Conservation (phyloP, 2,888 invertebrate species). For the Mellilla xanthometata region DNA sequence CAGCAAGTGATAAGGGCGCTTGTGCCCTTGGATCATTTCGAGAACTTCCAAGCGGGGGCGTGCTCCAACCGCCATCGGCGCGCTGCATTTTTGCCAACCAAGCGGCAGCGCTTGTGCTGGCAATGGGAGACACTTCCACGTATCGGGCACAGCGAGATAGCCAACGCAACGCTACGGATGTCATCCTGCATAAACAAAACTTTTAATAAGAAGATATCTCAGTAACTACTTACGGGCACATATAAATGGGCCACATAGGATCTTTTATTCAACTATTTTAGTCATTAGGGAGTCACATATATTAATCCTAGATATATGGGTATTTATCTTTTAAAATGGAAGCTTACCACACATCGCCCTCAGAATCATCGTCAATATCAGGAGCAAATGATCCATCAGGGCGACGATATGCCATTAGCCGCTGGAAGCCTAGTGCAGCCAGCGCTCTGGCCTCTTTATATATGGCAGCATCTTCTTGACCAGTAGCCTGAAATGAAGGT, state of each 20-base stretch:
- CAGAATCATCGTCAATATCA: conserved; percentile 84
- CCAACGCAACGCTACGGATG: conserved; percentile 67
- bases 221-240: too few relatives aligned
- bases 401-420: conserved; percentile 93
- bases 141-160: conserved; percentile 61
- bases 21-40: conserved; percentile 75
- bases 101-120: conserved; percentile 81
- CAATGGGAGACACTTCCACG: conserved; percentile 56
- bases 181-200: too few relatives aligned
- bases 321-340: too few relatives aligned
- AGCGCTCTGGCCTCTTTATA: conserved; percentile 80
- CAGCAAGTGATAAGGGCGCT: conserved; percentile 86
- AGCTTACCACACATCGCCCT: conserved; percentile 90
- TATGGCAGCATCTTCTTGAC: conserved; percentile 61
- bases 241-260: too few relatives aligned
- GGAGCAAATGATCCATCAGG: conserved; percentile 94
- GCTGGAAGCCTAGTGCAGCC: conserved; percentile 94
- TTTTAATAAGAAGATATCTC: too few relatives aligned
- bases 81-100: conserved; percentile 90
- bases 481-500: conserved; percentile 49
- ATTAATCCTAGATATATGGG: too few relatives aligned
- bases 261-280: too few relatives aligned
- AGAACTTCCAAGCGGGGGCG: conserved; percentile 72
- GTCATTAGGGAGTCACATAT: too few relatives aligned
- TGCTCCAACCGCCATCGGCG: conserved; percentile 89